Base-by-base conservation (phyloP, 2,888 invertebrate species). In the Amiota mariae region DNA sequence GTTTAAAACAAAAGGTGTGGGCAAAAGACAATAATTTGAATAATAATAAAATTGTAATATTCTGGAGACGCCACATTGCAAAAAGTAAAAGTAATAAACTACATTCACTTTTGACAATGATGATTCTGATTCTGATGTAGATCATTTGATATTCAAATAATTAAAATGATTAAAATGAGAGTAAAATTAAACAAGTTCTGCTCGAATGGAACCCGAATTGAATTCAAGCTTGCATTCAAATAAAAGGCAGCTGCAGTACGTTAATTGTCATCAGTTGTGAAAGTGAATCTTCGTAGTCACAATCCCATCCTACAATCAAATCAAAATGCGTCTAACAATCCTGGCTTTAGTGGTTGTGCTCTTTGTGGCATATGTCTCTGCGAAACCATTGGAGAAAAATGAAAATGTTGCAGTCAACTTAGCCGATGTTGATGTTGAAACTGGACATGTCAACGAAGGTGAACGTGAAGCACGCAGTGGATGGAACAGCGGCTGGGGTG, bases 361-460 rank as follows among this genome's bases (percentile, higher is more conserved):
- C 2, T 79, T 75, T 67, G 63, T 85, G 48, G 77, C 75, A 13
- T 70, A 70, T 8, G 71, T 54, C 73, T 75, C 71, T 48, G 77
- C 77, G 8, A 8, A 54, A 66, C 72, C 77, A 6, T 13, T 74
- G 59, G 77, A 76, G 8, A 71, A 61, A 15, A 64, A 72, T 1
- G 24, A 61, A 18, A 63, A 3, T 46, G 20, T 24, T 13, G 71
- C 71, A 13, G 46, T 54, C 59, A 46, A 64, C 1, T 75, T 85
- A 3, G 49, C 76, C 68, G 84, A 82, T 24, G 75, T 84, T 0
- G 77, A 71, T 20, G 77, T 76, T 51, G 71, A 75, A 24, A 83
- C 81, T 71, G 74, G 54, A 46, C 84, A 85, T 67, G 82, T 74
- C 57, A 84, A 81, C 59, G 85, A 81, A 4, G 85, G 84, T 12